These are phyloP conservation scores for Eleginops maclovinus DNA, from an alignment of 2,113 vertebrate genomes.

Conservation along the genomic window DNA sequence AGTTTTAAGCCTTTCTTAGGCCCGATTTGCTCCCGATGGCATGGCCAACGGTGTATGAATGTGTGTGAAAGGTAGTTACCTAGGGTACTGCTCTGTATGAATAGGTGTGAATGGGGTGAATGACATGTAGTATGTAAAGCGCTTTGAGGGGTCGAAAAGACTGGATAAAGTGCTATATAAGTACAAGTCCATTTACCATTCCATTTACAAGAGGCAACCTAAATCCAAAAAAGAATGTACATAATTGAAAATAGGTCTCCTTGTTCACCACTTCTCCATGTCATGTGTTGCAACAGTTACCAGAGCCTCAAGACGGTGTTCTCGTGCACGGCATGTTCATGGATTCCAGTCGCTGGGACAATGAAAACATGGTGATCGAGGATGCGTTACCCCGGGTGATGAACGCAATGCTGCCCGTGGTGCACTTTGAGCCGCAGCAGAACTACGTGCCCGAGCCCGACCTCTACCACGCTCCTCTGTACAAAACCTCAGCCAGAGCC, in stretches of 20 bases:
- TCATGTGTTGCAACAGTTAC: constrained; percentile 74
- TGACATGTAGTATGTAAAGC: too few species aligned
- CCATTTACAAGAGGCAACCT: too few species aligned
- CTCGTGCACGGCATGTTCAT: constrained; percentile 88
- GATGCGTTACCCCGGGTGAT: constrained; percentile 83
- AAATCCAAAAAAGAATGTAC: too few species aligned
- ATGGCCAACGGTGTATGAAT: too few species aligned
- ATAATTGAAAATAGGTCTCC: neutral
- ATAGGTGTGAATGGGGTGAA: too few species aligned
- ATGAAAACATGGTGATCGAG: constrained; percentile 82
- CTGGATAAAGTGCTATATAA: too few species aligned
- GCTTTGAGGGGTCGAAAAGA: too few species aligned
- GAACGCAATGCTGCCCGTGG: constrained; percentile 83
- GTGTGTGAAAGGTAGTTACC: too few species aligned
- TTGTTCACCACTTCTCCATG: neutral
- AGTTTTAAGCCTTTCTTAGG: too few species aligned
- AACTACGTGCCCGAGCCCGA: constrained; percentile 77
- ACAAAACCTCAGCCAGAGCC: constrained; percentile 86
- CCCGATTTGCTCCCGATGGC: too few species aligned
- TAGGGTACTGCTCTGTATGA: too few species aligned
- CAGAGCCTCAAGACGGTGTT: constrained; percentile 81
- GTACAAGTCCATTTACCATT: too few species aligned
- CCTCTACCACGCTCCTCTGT: constrained; percentile 85
- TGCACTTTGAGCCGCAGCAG: constrained; percentile 86
- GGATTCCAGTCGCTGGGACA: constrained; percentile 85